A percentile compares a stretch with the other conserved stretches of the same genome.
phyloP scores from a whole-genome alignment of 1,140 invertebrate species.

The Hycleus phaleratus region DNA sequence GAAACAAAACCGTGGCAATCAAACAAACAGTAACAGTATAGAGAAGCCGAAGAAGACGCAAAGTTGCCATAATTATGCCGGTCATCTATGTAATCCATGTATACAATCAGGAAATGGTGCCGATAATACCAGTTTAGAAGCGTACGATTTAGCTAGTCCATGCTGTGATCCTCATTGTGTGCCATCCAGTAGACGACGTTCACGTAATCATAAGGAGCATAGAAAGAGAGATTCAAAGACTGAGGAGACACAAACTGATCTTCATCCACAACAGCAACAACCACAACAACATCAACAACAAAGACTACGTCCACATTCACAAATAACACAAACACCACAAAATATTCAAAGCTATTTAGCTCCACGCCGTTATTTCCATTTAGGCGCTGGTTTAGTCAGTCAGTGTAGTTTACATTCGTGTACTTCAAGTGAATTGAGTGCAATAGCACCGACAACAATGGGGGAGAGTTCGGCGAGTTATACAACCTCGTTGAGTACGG shows the following conservation, averaged over 20 bases:
- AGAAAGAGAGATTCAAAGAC: conserved; percentile 49
- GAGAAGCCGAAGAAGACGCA: conserved; percentile 34
- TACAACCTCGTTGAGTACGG: conserved; percentile 73
- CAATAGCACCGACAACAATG: conserved; percentile 47
- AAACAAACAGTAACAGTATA: conserved; percentile 43
- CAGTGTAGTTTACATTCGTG: conserved; percentile 75
- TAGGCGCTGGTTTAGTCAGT: conserved; percentile 57
- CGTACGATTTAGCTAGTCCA: conserved; percentile 73
- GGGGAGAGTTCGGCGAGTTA: conserved; percentile 67
- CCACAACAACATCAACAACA: conserved; percentile 20
- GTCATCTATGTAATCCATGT: conserved; percentile 67
- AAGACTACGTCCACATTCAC: conserved; percentile 42
- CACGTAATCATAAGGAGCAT: conserved; percentile 54
- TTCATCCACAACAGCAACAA: conserved; percentile 38
- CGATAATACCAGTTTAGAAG: conserved; percentile 69
- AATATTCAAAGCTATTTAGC: conserved; percentile 22
- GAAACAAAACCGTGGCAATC: conserved; percentile 39
- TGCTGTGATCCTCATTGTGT: conserved; percentile 79
- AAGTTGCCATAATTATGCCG: conserved; percentile 35
- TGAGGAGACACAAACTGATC: conserved; percentile 43
- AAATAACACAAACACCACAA: conserved; percentile 32
- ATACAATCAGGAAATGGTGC: conserved; percentile 53
- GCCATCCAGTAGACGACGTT: conserved; percentile 58
- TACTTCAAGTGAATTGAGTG: conserved; percentile 63
- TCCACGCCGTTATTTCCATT: conserved; percentile 44